Evolutionary conservation across 2,113 vertebrate genomes (phyloP), one percentile per base, ranked within the genome.

Genomic region (Oophaga pumilio): DNA sequence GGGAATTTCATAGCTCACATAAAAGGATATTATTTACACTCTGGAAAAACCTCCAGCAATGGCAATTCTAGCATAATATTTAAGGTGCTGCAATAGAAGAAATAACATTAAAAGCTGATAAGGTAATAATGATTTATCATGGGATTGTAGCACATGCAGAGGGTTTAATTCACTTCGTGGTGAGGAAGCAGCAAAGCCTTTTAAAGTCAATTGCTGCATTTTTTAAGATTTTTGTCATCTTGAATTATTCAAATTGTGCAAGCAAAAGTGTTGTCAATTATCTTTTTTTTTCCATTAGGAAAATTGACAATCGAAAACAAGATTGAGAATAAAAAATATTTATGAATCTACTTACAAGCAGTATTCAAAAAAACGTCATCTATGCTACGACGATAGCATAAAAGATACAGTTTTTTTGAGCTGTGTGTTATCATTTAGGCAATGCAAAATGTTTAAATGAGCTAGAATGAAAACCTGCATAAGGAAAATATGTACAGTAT

Each of bases 81-180:
- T 57, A 90, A 88, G 66, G 69, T 78, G 76, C 0, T 57, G 60
- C 68, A 88, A 90, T 90, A 87, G 90, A 91, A 89, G 59, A 91
- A 89, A 93, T 53, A 84, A 76, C 71, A 91, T 6, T n/a, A 90
- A 90, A 93, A 91, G 17, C 81, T 91, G 90, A 90, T 26, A 83
- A 84, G 91, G 57, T 76, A 87, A 71, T 88, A 78, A 84, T 11
- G 71, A 33, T 60, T 71, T 62, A 87, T 89, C 87, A 90, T 15
- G 86, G 33, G 10, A 76, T 82, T 74, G 28, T 76, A n/a, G 18
- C 49, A 28, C 17, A 60, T 50, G 66, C 59, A 33, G 24, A 73
- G 59, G 15, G 50, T 8, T 78, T 85, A 26, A 85, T 85, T 76
- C 84, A 85, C 71, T 78, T 43, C 15, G 13, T 52, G 15, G 28